A percentile compares a stretch with the other conserved stretches of the same genome.
Evolutionary conservation across 2,888 invertebrate genomes (phyloP).

Genomic region (Polia nebulosa): DNA sequence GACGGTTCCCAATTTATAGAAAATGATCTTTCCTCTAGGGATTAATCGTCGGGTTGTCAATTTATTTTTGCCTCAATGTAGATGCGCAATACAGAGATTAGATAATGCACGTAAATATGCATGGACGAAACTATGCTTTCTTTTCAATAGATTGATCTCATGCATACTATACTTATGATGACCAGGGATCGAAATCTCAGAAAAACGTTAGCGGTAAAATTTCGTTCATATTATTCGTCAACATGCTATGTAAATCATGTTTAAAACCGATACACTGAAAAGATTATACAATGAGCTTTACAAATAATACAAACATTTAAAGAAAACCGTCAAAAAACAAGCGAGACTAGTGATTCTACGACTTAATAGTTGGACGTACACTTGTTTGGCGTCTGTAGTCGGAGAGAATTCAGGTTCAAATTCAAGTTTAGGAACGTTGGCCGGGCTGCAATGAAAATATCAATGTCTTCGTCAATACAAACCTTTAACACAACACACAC

Average conservation of each 20-base stretch:
- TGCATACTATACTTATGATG: slow-evolving; percentile 36
- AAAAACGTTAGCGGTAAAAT: slow-evolving; percentile 16
- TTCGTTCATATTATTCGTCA: slow-evolving; percentile 21
- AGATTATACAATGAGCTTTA: slow-evolving; percentile 69
- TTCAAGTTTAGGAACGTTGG: slow-evolving; percentile 99
- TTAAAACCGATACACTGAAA: slow-evolving; percentile 60
- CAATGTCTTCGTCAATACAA: slow-evolving; percentile 76
- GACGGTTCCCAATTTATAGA: not conserved
- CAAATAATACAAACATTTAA: slow-evolving; percentile 69
- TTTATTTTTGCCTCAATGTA: not conserved
- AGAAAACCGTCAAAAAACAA: slow-evolving; percentile 77
- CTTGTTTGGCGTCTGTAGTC: slow-evolving; percentile 96
- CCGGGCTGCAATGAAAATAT: slow-evolving; percentile 96
- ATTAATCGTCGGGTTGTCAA: not conserved
- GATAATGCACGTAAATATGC: not conserved
- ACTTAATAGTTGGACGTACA: slow-evolving; percentile 93
- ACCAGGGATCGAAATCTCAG: not conserved
- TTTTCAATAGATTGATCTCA: slow-evolving; percentile 30
- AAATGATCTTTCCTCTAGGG: not conserved
- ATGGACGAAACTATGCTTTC: not conserved
- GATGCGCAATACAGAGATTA: not conserved
- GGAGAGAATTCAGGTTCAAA: slow-evolving; percentile 97
- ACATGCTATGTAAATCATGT: slow-evolving; percentile 44
- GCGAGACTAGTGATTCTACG: slow-evolving; percentile 87
- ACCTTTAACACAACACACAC: slow-evolving; percentile 55